Evolutionary conservation across 2,888 invertebrate genomes (phyloP).

Genomic region (Biston stratarius): DNA sequence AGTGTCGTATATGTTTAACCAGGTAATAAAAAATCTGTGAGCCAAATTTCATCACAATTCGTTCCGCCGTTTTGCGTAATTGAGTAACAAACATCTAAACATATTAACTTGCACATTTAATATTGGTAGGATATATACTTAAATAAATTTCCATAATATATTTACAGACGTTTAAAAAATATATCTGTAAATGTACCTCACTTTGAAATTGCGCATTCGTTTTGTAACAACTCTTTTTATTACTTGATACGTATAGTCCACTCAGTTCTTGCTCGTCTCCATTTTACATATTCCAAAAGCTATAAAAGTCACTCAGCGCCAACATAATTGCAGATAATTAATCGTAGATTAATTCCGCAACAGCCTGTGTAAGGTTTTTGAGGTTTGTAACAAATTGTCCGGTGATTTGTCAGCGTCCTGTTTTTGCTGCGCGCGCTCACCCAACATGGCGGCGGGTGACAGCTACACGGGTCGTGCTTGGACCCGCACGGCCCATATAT

Average conservation of each 20-base stretch:
- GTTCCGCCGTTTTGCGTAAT: too few relatives aligned
- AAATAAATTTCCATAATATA: too few relatives aligned
- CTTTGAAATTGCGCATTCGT: too few relatives aligned
- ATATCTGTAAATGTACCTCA: too few relatives aligned
- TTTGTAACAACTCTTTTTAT: neutral
- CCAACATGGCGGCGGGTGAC: constrained; percentile 74
- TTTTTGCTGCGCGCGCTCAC: constrained; percentile 73
- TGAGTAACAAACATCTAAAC: too few relatives aligned
- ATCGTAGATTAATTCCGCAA: constrained; percentile 36
- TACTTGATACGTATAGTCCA: neutral
- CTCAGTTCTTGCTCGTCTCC: neutral
- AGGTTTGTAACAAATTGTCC: constrained; percentile 74
- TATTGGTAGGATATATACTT: too few relatives aligned
- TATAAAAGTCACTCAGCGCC: constrained; percentile 9
- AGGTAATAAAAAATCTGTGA: too few relatives aligned
- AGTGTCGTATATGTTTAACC: too few relatives aligned
- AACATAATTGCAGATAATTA: constrained; percentile 20
- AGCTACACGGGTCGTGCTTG: constrained; percentile 63
- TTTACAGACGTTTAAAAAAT: too few relatives aligned
- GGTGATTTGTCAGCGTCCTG: constrained; percentile 80
- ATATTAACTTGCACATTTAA: too few relatives aligned
- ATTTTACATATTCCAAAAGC: neutral
- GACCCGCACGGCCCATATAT: constrained; percentile 60
- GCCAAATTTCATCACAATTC: too few relatives aligned
- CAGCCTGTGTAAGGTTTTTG: constrained; percentile 58